Base-by-base conservation (phyloP, 2,113 vertebrate species). In the Numenius arquata region DNA sequence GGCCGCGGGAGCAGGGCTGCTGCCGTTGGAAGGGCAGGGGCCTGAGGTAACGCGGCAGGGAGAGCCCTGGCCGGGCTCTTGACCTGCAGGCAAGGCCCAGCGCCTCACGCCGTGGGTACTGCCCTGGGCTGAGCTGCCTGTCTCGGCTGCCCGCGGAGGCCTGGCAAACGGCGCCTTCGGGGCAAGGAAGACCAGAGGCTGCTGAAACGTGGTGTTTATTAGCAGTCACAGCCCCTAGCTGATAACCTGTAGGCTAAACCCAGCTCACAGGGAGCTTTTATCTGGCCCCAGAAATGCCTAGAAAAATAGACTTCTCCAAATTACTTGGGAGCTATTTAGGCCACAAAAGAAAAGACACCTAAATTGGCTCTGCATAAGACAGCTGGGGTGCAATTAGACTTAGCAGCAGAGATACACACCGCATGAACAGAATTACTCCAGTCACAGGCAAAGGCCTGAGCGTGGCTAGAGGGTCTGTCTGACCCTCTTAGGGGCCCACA, bases 391-490 rank as follows among this genome's bases (percentile, higher is more conserved):
- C 58, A 20, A 0, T 41, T 25, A 59, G 29, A 45, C 58, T 65
- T 36, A 18, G 58, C 48, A 61, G 75, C 41, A 12, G 38, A 73
- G 38, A 8, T 12, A 5, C 0, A 3, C 9, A 0, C 29, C 1
- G 3, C 8, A 1, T 26, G 43, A 38, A 15, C 18, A 48, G 71
- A 55, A 48, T 65, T 43, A 30, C 23, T 76, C 21, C 63, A 16
- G 8, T 86, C 40, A 21, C 34, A 80, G 63, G 20, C 38, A 36
- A 29, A 78, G 34, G 20, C 72, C 58, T 3, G 1, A 92, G 45
- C 1, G 0, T 13, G 48, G 77, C 0, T 0, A 79, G 85, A 41
- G 34, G 63, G 34, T 53, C 19, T 20, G 12, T 22, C 62, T 47
- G 58, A 29, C 72, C 36, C 6, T 52, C 0, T 66, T 48, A 34